phyloP scores from a whole-genome alignment of 2,888 invertebrate species.

The Diadegma fenestrale region DNA sequence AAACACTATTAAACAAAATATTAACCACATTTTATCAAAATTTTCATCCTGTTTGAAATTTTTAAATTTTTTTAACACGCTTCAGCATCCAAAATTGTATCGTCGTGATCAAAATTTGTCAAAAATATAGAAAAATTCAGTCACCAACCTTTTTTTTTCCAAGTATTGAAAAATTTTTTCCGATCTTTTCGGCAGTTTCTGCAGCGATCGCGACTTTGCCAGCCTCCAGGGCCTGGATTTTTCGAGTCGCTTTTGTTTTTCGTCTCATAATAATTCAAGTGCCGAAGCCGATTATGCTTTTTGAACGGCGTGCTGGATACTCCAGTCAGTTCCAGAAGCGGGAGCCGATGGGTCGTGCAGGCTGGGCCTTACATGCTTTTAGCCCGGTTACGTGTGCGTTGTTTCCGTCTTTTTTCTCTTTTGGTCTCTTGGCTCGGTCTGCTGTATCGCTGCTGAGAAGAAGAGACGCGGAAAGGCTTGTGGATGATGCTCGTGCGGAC shows the following conservation, averaged over 20 bases:
- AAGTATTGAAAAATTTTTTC: constrained; percentile 13
- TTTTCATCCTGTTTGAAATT: too few relatives aligned
- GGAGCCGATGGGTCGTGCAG: too few relatives aligned
- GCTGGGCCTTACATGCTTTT: constrained; percentile 73
- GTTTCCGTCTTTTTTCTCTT: not conserved
- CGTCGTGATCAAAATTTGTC: too few relatives aligned
- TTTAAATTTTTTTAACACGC: too few relatives aligned
- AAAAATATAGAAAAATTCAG: too few relatives aligned
- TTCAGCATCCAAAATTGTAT: too few relatives aligned
- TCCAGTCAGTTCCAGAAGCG: constrained; percentile 75
- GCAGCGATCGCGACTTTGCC: constrained; percentile 64
- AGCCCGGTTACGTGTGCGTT: constrained; percentile 83
- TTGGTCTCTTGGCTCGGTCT: not conserved
- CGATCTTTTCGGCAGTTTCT: constrained; percentile 49
- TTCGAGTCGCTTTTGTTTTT: constrained; percentile 81
- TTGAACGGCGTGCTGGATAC: constrained; percentile 79
- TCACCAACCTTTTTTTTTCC: too few relatives aligned
- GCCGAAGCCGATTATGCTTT: constrained; percentile 72
- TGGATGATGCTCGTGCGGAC: constrained; percentile 50
- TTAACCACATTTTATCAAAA: too few relatives aligned
- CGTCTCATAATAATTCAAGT: constrained; percentile 83
- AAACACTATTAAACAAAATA: too few relatives aligned
- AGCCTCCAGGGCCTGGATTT: constrained; percentile 72
- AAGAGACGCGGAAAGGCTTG: constrained; percentile 22
- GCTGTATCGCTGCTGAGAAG: not conserved